A percentile compares a stretch with the other conserved stretches of the same genome.
phyloP scores from a whole-genome alignment of 2,113 vertebrate species.

The Cnemophilus loriae region DNA sequence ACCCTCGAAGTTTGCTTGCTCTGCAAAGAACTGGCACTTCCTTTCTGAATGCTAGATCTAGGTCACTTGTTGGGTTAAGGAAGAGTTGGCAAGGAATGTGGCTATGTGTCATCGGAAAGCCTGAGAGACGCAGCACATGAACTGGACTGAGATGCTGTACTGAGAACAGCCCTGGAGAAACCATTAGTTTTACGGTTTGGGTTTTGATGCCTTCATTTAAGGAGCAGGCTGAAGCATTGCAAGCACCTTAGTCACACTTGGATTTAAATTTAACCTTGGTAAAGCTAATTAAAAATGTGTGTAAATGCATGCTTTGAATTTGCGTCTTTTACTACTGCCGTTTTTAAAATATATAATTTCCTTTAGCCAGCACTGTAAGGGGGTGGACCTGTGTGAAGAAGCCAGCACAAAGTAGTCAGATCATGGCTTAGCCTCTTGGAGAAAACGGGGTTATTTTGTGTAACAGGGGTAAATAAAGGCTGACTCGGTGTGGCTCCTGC shows the following conservation, averaged over 20 bases:
- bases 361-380: neutral
- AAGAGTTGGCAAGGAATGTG: neutral
- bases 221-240: conserved; percentile 21
- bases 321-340: conserved; percentile 3
- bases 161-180: conserved; percentile 48
- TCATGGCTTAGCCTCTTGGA: neutral
- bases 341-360: neutral
- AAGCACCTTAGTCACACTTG: neutral
- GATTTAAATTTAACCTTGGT: conserved; percentile 61
- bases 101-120: conserved; percentile 20
- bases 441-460: neutral
- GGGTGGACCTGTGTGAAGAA: neutral
- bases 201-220: conserved; percentile 57
- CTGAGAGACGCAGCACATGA: neutral
- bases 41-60: neutral
- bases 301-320: neutral
- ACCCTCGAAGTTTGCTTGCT: neutral
- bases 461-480: neutral
- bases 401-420: neutral
- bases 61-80: conserved; percentile 33
- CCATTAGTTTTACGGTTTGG: conserved; percentile 30
- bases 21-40: neutral
- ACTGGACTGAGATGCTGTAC: neutral
- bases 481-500: neutral
- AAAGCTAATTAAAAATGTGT: conserved; percentile 54